These are phyloP conservation scores for Carpatolechia fugitivella DNA, from an alignment of 2,888 invertebrate species.

Conservation along the genomic window DNA sequence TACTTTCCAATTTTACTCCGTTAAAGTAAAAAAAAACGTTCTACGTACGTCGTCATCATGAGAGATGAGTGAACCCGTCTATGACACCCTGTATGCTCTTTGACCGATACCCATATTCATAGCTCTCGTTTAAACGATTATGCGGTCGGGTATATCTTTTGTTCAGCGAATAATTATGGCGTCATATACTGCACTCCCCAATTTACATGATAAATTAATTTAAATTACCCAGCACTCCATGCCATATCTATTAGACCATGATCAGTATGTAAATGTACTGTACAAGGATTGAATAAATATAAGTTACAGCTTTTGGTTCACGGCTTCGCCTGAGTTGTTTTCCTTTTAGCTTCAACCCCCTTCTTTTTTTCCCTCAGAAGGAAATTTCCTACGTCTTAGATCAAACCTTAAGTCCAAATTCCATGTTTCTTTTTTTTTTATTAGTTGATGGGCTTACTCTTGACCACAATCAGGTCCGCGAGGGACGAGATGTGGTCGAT, in stretches of 20 bases:
- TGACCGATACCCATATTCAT: slow-evolving; percentile 28
- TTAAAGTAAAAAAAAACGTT: too few species aligned
- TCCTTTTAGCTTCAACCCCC: too few species aligned
- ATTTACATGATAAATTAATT: slow-evolving; percentile 52
- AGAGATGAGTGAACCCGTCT: too few species aligned
- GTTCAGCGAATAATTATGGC: slow-evolving; percentile 40
- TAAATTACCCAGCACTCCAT: slow-evolving; percentile 37
- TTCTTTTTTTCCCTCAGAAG: too few species aligned
- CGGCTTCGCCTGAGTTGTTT: not conserved
- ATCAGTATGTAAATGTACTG: not conserved
- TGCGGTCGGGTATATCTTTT: slow-evolving; percentile 39
- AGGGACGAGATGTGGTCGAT: too few species aligned
- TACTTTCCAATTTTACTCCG: too few species aligned
- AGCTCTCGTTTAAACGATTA: slow-evolving; percentile 33
- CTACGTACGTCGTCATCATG: too few species aligned
- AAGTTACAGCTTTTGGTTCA: not conserved
- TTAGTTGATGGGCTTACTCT: too few species aligned
- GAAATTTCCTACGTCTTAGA: too few species aligned
- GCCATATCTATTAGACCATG: slow-evolving; percentile 29
- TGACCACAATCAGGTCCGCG: too few species aligned
- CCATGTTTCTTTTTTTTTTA: too few species aligned
- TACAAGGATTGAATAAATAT: not conserved
- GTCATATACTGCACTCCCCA: slow-evolving; percentile 37
- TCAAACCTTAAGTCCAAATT: too few species aligned
- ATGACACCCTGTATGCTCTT: slow-evolving; percentile 21